Conservation (phyloP, 2,797 vertebrate genomes). For the Cheirogaleus major region DNA sequence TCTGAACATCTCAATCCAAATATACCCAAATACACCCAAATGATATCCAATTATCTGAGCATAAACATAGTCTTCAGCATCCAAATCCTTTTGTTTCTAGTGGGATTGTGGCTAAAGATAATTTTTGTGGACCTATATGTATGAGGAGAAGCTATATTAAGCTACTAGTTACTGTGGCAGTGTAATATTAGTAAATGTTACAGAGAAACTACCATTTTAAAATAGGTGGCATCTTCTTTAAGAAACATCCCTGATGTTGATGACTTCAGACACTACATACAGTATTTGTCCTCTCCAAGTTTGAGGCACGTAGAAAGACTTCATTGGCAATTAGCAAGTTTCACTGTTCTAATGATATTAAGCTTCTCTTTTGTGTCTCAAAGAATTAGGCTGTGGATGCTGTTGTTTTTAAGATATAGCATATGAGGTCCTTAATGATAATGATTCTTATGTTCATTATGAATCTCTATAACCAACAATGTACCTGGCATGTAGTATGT, state of each 20-base stretch:
- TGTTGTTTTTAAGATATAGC: not conserved
- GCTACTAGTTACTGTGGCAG: not conserved
- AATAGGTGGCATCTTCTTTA: not conserved
- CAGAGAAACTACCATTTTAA: conserved; percentile 16
- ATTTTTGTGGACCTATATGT: not conserved
- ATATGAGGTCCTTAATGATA: not conserved
- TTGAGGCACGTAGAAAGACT: not conserved
- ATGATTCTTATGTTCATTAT: not conserved
- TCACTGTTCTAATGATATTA: not conserved
- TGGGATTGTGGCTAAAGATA: not conserved
- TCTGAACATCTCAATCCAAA: not conserved
- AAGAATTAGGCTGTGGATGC: not conserved
- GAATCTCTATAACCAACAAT: not conserved
- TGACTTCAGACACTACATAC: not conserved
- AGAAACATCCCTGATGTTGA: not conserved
- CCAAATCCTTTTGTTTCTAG: conserved; percentile 34
- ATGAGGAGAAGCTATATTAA: not conserved
- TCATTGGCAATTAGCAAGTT: not conserved
- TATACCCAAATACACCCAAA: not conserved
- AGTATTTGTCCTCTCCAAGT: not conserved
- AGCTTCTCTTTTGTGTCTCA: not conserved
- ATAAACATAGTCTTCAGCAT: not conserved
- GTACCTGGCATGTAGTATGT: not conserved
- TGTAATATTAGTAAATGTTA: not conserved
- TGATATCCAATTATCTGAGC: not conserved